phyloP scores from a whole-genome alignment of 2,888 invertebrate species.

The Disparrhopalites patrizii region DNA sequence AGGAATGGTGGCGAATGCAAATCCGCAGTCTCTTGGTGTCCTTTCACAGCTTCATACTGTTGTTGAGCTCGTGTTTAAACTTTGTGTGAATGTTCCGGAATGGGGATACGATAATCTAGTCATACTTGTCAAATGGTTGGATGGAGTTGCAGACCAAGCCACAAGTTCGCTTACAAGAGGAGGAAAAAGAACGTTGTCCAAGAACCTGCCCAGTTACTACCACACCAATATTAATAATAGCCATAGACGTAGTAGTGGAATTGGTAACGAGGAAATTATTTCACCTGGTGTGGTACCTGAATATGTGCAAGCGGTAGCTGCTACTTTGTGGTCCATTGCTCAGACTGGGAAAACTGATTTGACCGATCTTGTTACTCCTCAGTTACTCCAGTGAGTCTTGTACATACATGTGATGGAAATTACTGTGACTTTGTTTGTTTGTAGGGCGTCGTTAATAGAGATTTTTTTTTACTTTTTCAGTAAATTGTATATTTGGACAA shows the following conservation, averaged over 20 bases:
- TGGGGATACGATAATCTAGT: constrained; percentile 42
- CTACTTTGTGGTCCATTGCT: constrained; percentile 72
- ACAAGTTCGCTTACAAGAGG: too few species aligned
- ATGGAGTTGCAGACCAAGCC: constrained; percentile 40
- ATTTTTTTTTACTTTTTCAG: too few species aligned
- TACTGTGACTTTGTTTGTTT: too few species aligned
- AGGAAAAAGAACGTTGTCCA: too few species aligned
- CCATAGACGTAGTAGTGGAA: not conserved
- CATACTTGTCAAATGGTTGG: constrained; percentile 42
- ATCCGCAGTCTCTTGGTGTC: constrained; percentile 48
- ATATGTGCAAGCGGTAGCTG: constrained; percentile 58
- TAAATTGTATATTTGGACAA: constrained; percentile 71
- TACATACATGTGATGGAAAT: not conserved
- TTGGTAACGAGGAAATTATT: too few species aligned
- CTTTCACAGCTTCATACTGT: constrained; percentile 59
- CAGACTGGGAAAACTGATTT: constrained; percentile 61
- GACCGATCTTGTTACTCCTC: constrained; percentile 64
- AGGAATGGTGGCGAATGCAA: constrained; percentile 41
- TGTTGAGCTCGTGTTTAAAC: constrained; percentile 74
- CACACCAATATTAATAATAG: too few species aligned
- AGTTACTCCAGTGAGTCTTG: constrained; percentile 64
- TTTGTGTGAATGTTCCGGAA: constrained; percentile 56
- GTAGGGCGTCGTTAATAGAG: too few species aligned
- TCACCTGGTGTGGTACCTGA: constrained; percentile 38
- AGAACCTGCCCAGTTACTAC: too few species aligned